Conservation (phyloP, 2,888 invertebrate species). For the Andrena praecox region DNA sequence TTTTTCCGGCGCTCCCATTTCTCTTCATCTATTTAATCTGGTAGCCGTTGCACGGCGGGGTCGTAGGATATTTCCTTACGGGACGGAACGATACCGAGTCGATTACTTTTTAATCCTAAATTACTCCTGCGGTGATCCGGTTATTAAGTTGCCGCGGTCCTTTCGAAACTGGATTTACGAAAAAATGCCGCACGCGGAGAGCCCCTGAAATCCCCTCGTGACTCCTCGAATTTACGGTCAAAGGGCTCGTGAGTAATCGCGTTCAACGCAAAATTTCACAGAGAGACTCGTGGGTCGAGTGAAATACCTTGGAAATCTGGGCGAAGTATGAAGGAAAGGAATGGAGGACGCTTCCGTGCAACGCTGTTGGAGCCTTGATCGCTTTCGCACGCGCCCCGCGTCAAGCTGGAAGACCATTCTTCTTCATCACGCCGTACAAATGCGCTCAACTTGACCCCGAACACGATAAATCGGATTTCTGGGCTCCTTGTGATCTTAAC, state of each 20-base stretch:
- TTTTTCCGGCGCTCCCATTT: conserved; percentile 41
- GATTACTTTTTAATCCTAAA: conserved; percentile 74
- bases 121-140: conserved; percentile 70
- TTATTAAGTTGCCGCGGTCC: conserved; percentile 65
- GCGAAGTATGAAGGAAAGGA: conserved; percentile 1
- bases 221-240: conserved; percentile 10
- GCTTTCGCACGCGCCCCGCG: conserved; percentile 63
- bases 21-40: conserved; percentile 58
- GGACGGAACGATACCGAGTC: conserved; percentile 56
- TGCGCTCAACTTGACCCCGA: conserved; percentile 74
- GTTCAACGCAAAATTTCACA: not conserved
- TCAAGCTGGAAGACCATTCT: conserved; percentile 65
- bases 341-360: not conserved
- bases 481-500: conserved; percentile 65
- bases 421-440: conserved; percentile 70
- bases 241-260: conserved; percentile 2
- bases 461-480: conserved; percentile 71
- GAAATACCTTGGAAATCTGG: not conserved
- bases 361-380: conserved; percentile 6
- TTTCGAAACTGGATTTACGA: conserved; percentile 34
- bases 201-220: not conserved
- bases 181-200: conserved; percentile 21
- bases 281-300: not conserved
- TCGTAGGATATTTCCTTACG: conserved; percentile 56
- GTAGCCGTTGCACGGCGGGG: conserved; percentile 24